Evolutionary conservation across 2,797 vertebrate species (phyloP), one percentile per base, ranked within the genome.

Genomic region (Melanotaenia nigrans): DNA sequence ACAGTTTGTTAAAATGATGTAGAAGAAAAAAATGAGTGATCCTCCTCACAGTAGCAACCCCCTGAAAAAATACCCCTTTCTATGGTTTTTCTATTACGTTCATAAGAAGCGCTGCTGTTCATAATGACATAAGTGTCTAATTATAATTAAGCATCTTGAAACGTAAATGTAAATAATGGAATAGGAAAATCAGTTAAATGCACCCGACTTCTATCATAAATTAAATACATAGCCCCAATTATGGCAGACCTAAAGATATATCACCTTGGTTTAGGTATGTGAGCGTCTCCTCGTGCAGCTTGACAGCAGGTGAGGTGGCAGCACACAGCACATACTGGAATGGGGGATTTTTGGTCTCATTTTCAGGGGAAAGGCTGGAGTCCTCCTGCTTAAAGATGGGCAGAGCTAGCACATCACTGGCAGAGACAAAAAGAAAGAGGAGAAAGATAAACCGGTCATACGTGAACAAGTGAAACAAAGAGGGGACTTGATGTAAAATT

Each of bases 351-450:
- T 98, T 97, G 82, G 95, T 94, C 90, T 98, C 96, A 8, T 78
- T 93, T 78, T 98, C 96, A 81, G 95, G 80, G 18, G 96, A 95
- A 84, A 97, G 95, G 92, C 92, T 97, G 87, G 96, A 95, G 90
- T 99, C 96, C 93, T 99, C 97, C 93, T 99, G 96, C 90, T 99
- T 99, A 86, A 99, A 99, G 92, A 98, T 99, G 65, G 97, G 97
- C 91, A 99, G 94, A 65, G 97, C 97, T 94, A 99, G 92, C 87
- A 99, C 97, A 94, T 99, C 97, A 68, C 97, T 99, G 93, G 63
- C 3, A 38, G 16, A 69, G 13, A 75, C 3, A 38, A 13, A 69
- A 11, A 75, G 47, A 73, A 0, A 74, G n/a, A 73, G 13, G 32
- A 42, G 42, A 54, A 24, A 63, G 42, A 73, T 58, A 16, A 65